These are phyloP conservation scores for Channallabes apus DNA, from an alignment of 2,797 vertebrate genomes.

Conservation along the genomic window DNA sequence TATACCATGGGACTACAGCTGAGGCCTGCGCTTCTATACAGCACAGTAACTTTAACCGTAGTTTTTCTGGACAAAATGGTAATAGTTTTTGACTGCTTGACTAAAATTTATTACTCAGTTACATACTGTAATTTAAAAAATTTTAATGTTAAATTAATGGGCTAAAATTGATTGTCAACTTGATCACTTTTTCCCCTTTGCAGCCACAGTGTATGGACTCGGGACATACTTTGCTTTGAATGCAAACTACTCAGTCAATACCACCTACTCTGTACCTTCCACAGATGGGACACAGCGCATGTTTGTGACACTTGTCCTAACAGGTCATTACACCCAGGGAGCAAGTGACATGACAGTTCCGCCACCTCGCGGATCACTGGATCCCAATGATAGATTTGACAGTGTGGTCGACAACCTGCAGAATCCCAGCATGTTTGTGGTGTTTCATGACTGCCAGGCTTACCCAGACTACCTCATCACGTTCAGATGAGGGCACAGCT, in stretches of 20 bases:
- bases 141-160: background rate
- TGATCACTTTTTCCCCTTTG: background rate
- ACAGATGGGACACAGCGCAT: slow-evolving; percentile 63
- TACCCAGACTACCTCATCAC: slow-evolving; percentile 49
- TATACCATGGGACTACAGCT: slow-evolving; percentile 68
- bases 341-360: slow-evolving; percentile 47
- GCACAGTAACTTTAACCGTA: slow-evolving; percentile 66
- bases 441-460: slow-evolving; percentile 41
- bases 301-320: slow-evolving; percentile 68
- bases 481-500: slow-evolving; percentile 29
- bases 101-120: background rate
- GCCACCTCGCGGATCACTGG: slow-evolving; percentile 25
- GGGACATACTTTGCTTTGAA: slow-evolving; percentile 71
- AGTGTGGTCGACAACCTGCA: slow-evolving; percentile 42
- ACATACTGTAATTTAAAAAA: background rate
- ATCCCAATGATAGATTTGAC: slow-evolving; percentile 27
- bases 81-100: slow-evolving; percentile 12
- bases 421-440: slow-evolving; percentile 42
- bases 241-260: slow-evolving; percentile 60
- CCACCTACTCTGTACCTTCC: slow-evolving; percentile 56
- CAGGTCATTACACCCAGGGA: slow-evolving; percentile 58
- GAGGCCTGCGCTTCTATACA: slow-evolving; percentile 61
- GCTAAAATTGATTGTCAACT: background rate
- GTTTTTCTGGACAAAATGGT: slow-evolving; percentile 71
- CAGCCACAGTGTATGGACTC: slow-evolving; percentile 59